Evolutionary conservation across 2,113 vertebrate species (phyloP).

Genomic region (Apus apus): DNA sequence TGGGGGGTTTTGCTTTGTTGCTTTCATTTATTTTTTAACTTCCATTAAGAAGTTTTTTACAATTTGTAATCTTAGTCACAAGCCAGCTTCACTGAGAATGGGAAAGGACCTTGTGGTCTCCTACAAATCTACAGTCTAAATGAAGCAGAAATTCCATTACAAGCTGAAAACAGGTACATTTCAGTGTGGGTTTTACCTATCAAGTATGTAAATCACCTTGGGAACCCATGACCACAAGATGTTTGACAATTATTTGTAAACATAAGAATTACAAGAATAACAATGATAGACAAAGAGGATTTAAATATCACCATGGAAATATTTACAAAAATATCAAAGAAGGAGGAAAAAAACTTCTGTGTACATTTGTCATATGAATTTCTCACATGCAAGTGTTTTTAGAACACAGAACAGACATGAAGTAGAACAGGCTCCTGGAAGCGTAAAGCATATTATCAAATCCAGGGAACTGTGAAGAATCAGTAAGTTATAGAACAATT

Average conservation of each 20-base stretch:
- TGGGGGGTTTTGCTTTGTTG: neutral
- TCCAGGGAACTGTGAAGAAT: neutral
- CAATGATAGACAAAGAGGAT: neutral
- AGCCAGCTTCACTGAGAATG: neutral
- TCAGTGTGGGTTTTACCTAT: neutral
- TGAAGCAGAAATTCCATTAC: neutral
- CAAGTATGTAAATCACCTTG: neutral
- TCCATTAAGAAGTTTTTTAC: neutral
- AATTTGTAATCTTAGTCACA: neutral
- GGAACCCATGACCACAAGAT: neutral
- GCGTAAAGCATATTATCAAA: neutral
- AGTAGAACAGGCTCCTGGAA: neutral
- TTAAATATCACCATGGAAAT: neutral
- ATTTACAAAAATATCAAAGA: neutral
- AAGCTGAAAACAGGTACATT: accelerated
- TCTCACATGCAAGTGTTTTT: neutral
- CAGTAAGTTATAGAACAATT: neutral
- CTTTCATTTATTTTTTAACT: neutral
- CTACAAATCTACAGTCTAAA: neutral
- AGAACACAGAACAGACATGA: neutral
- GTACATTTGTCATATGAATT: neutral
- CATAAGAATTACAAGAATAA: neutral
- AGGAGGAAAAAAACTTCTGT: neutral
- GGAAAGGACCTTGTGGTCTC: neutral
- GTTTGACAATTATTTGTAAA: neutral